phyloP scores from a whole-genome alignment of 2,113 vertebrate genomes.

The Odontophorus gujanensis region DNA sequence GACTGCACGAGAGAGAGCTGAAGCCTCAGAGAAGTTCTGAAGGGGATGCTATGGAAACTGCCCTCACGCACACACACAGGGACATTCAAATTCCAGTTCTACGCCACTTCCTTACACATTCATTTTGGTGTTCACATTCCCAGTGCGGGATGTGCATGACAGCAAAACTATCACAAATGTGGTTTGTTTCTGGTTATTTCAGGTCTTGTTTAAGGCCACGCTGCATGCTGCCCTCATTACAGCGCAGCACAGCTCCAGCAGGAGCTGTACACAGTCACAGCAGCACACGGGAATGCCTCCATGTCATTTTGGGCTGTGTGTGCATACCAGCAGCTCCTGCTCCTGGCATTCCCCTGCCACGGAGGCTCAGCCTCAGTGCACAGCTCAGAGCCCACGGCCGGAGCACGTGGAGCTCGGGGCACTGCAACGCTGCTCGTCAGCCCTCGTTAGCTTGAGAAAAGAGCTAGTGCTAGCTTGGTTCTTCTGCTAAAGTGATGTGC shows the following conservation, averaged over 20 bases:
- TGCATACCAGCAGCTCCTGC: accelerated
- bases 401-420: not conserved
- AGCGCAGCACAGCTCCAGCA: not conserved
- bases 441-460: not conserved
- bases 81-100: not conserved
- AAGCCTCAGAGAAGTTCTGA: accelerated
- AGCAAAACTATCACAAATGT: not conserved
- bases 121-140: accelerated
- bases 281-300: accelerated
- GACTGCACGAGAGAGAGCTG: not conserved
- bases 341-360: accelerated
- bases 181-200: accelerated
- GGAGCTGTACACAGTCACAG: accelerated
- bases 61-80: accelerated
- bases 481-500: not conserved
- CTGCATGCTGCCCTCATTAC: accelerated
- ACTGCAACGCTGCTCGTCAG: not conserved
- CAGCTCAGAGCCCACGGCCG: accelerated
- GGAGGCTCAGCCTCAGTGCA: not conserved
- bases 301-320: accelerated
- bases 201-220: accelerated
- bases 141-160: accelerated
- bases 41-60: accelerated
- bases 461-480: not conserved
- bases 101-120: accelerated